Evolutionary conservation across 2,113 vertebrate genomes (phyloP).

Genomic region (Garra rufa): DNA sequence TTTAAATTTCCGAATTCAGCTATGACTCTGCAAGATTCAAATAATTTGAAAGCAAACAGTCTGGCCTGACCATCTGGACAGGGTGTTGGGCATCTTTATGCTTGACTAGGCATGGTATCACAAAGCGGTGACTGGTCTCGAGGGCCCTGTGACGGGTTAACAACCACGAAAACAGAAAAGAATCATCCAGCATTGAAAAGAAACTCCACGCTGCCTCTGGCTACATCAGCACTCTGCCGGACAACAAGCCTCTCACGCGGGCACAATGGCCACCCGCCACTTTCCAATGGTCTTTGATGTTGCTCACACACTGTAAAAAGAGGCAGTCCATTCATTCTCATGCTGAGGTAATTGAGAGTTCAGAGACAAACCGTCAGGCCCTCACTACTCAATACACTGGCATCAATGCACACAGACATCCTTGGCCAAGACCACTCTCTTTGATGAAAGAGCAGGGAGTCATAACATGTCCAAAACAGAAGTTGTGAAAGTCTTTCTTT

Average conservation of each 20-base stretch:
- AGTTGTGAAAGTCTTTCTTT: constrained; percentile 13
- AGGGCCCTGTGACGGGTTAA: constrained; percentile 38
- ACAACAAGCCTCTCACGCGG: constrained; percentile 25
- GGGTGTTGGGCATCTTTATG: neutral
- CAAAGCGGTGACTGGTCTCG: constrained; percentile 26
- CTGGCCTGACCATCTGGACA: neutral
- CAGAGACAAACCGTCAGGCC: constrained; percentile 38
- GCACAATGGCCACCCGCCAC: constrained; percentile 16
- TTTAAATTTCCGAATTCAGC: neutral
- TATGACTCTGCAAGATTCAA: neutral
- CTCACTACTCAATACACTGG: constrained; percentile 9
- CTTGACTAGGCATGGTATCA: constrained; percentile 6
- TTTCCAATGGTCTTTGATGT: constrained; percentile 46
- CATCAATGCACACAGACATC: constrained; percentile 40
- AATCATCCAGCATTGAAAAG: neutral
- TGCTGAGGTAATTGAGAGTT: constrained; percentile 49
- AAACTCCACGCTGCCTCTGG: constrained; percentile 34
- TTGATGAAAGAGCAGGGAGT: constrained; percentile 15
- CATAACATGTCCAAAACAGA: constrained; percentile 33
- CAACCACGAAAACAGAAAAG: neutral
- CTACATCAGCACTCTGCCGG: constrained; percentile 29
- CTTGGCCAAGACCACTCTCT: constrained; percentile 18
- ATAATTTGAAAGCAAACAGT: neutral
- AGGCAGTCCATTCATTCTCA: constrained; percentile 20
- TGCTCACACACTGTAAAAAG: constrained; percentile 38